Percentiles rank a stretch among this genome's conserved stretches.
Conservation (phyloP, 2,797 vertebrate genomes). For the Parambassis ranga region DNA sequence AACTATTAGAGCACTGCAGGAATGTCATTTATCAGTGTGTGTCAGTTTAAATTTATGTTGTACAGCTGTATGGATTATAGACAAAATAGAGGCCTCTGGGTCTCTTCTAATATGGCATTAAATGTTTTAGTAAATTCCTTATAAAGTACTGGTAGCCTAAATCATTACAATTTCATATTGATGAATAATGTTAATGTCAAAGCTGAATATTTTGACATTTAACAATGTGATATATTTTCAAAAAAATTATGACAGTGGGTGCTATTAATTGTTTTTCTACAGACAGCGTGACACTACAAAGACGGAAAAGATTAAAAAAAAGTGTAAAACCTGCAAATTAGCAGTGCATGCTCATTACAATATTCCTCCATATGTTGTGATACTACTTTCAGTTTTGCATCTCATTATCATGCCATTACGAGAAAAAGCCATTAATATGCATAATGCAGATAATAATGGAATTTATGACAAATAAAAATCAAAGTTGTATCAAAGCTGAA, state of each 20-base stretch:
- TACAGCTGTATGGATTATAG: background rate
- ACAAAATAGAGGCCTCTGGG: too few species aligned
- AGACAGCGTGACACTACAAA: background rate
- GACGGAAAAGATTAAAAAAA: background rate
- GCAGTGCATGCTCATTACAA: conserved; percentile 26
- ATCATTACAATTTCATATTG: too few species aligned
- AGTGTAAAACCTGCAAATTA: conserved; percentile 43
- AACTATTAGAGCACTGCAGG: conserved; percentile 53
- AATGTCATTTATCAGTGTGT: conserved; percentile 51
- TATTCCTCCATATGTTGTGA: conserved; percentile 31
- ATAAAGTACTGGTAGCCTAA: too few species aligned
- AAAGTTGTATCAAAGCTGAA: background rate
- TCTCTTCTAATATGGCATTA: too few species aligned
- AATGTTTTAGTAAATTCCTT: too few species aligned
- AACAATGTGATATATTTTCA: background rate
- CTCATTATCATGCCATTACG: conserved; percentile 6
- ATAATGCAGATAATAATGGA: background rate
- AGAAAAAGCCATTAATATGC: background rate
- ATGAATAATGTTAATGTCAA: too few species aligned
- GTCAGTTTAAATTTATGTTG: too few species aligned
- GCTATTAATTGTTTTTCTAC: background rate
- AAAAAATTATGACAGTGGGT: background rate
- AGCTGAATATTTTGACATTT: background rate
- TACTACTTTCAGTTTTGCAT: conserved; percentile 17
- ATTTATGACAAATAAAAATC: background rate